A percentile compares a stretch with the other conserved stretches of the same genome.
These are phyloP conservation scores for Typhlomys cinereus DNA, from an alignment of 2,113 vertebrate species.

Conservation along the genomic window DNA sequence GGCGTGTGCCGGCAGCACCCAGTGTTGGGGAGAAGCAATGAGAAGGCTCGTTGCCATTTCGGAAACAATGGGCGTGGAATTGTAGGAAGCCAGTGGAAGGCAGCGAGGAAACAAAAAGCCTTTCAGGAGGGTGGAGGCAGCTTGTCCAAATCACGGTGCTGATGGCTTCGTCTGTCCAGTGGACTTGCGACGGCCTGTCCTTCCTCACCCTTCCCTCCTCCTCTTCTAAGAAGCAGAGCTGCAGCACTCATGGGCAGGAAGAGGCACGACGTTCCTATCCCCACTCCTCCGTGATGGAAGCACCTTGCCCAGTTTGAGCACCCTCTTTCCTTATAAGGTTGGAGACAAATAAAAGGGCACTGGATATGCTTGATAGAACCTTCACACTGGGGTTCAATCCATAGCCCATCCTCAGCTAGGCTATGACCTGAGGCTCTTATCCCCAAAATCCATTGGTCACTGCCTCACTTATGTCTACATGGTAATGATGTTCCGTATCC, in stretches of 20 bases:
- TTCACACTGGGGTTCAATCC: neutral
- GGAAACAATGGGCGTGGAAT: slow-evolving; percentile 63
- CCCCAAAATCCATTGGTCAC: slow-evolving; percentile 2
- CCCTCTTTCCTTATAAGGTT: neutral
- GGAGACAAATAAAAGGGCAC: neutral
- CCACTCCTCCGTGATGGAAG: neutral
- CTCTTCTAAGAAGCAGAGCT: slow-evolving; percentile 7
- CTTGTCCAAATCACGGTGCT: slow-evolving; percentile 66
- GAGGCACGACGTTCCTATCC: neutral
- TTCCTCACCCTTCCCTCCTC: neutral
- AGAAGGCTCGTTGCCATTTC: slow-evolving; percentile 63
- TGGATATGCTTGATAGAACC: neutral
- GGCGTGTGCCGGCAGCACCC: slow-evolving; percentile 54
- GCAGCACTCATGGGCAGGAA: neutral
- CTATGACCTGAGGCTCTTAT: neutral
- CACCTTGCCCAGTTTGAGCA: neutral
- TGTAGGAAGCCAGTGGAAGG: slow-evolving; percentile 72
- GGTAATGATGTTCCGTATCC: neutral
- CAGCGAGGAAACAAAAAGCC: slow-evolving; percentile 68
- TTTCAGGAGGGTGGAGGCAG: slow-evolving; percentile 61
- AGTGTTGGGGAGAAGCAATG: slow-evolving; percentile 26
- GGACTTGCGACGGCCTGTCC: slow-evolving; percentile 60
- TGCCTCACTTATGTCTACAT: neutral
- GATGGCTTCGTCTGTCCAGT: slow-evolving; percentile 43
- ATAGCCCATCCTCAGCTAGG: neutral